Base-by-base conservation (phyloP, 1,140 invertebrate genomes). In the Aphelinus atriplicis region DNA sequence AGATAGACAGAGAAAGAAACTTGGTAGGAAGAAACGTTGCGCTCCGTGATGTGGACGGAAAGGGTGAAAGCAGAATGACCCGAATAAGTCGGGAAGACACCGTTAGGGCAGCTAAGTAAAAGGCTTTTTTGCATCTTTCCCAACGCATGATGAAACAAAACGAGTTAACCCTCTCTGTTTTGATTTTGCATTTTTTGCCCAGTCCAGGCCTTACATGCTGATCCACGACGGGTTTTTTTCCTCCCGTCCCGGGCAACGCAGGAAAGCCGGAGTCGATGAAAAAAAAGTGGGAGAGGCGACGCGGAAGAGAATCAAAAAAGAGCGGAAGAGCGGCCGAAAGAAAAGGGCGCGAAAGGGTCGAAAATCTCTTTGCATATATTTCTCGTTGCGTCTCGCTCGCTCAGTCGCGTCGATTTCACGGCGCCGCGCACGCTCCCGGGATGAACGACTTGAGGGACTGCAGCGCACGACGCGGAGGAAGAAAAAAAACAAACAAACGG, bases 401-500 rank as follows among this genome's bases (percentile, higher is more conserved):
- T 73, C 65, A 67, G 63, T 61, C 58, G 69, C 45, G 46, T 61
- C 7, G 56, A 73, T 67, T 73, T 73, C 57, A 53, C 62, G 71
- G 64, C 42, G 47, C 5, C 53, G 43, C 47, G 46, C 43, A 43
- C 4, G n/a, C 9, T 43, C 62, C 26, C 43, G 50, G 50, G 26
- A 73, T 66, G 46, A 73, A 55, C n/a, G 63, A 51, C 7, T n/a
- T n/a, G 42, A 64, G 51, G 45, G 43, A 60, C 43, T 48, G n/a
- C 7, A 46, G 50, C 48, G 62, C 43, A 46, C 42, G 65, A 48
- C 45, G 71, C 69, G 60, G 76, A 69, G 76, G 75, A 73, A 7
- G 64, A 81, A 80, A 79, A 81, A 78, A 79, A 80, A 83, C 80
- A 84, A 84, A 85, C 81, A 82, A 82, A 84, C 82, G 84, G 83